Conservation (phyloP, 2,888 invertebrate genomes). For the Hipparchia sbordonii region DNA sequence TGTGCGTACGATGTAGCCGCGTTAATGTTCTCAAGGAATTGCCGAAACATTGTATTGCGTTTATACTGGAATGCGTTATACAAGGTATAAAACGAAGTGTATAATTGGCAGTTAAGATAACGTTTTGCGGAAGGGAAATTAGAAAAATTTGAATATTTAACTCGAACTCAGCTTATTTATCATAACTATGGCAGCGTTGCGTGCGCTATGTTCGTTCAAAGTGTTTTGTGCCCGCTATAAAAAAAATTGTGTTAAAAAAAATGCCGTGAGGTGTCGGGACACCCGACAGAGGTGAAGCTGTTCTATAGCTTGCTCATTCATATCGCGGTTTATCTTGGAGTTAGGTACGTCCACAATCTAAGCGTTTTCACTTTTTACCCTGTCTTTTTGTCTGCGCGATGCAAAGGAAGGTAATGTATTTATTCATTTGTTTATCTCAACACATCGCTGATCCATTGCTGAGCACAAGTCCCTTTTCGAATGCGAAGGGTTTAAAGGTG, state of each 20-base stretch:
- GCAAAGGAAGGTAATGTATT: too few species aligned
- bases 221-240: not conserved
- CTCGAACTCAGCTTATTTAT: conserved; percentile 1
- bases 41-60: conserved; percentile 62
- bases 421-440: too few species aligned
- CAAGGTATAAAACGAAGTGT: conserved; percentile 31
- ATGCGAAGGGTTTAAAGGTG: too few species aligned
- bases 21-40: conserved; percentile 61
- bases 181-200: conserved; percentile 10
- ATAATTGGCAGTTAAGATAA: conserved; percentile 34
- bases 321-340: too few species aligned
- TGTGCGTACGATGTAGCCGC: conserved; percentile 61
- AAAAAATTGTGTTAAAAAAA: not conserved
- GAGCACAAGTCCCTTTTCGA: too few species aligned
- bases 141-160: conserved; percentile 26
- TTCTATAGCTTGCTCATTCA: too few species aligned
- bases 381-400: too few species aligned
- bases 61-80: conserved; percentile 43
- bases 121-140: conserved; percentile 22
- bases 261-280: too few species aligned
- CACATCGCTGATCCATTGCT: too few species aligned
- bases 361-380: too few species aligned
- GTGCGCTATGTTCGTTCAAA: conserved; percentile 23
- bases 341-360: too few species aligned
- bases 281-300: too few species aligned